Evolutionary conservation across 2,797 vertebrate species (phyloP).

Genomic region (Catharus ustulatus): DNA sequence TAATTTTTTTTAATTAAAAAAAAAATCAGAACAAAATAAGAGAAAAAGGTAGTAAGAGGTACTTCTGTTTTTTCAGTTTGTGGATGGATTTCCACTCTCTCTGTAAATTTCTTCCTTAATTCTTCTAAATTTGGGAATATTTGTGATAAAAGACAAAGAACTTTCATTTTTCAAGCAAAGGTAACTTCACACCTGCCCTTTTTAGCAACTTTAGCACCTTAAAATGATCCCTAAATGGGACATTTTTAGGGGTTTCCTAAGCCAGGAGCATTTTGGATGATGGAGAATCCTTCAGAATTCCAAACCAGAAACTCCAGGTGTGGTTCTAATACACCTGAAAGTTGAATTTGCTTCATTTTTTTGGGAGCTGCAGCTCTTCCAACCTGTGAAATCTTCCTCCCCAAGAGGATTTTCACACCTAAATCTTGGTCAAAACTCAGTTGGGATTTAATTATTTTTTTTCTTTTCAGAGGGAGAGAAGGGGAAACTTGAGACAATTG

Average conservation of each 20-base stretch:
- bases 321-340: background rate
- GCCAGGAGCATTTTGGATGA: background rate
- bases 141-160: background rate
- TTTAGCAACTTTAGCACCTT: background rate
- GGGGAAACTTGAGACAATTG: background rate
- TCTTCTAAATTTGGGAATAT: background rate
- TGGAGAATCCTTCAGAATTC: background rate
- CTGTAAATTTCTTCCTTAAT: background rate
- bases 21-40: background rate
- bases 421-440: background rate
- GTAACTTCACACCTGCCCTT: background rate
- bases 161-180: background rate
- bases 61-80: background rate
- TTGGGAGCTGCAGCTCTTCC: background rate
- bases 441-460: background rate
- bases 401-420: background rate
- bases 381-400: rapidly evolving
- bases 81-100: background rate
- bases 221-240: background rate
- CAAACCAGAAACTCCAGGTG: too few species aligned
- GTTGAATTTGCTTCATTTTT: rapidly evolving
- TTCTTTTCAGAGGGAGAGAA: background rate
- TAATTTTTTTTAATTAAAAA: background rate
- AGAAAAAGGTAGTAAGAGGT: rapidly evolving
- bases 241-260: background rate